phyloP scores from a whole-genome alignment of 2,888 invertebrate species.

The Aromia moschata region DNA sequence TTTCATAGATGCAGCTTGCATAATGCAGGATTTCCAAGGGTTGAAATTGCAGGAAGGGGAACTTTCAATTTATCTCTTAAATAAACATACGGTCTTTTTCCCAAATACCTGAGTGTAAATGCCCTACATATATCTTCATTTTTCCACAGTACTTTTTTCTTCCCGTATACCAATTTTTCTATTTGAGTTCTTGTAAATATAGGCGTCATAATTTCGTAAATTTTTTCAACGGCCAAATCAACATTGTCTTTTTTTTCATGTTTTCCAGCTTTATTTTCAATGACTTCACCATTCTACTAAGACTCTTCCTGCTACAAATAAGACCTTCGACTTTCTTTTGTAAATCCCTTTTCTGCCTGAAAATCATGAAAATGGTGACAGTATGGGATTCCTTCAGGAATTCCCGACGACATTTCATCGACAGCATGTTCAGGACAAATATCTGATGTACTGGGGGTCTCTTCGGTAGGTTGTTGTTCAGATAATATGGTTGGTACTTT shows the following conservation, averaged over 20 bases:
- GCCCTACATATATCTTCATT: slow-evolving; percentile 15
- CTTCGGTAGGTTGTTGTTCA: not conserved
- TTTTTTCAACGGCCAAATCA: not conserved
- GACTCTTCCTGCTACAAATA: not conserved
- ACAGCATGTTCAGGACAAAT: not conserved
- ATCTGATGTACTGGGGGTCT: not conserved
- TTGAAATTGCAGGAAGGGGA: slow-evolving; percentile 18
- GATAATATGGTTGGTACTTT: not conserved
- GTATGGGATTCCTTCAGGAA: not conserved
- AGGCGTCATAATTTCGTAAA: not conserved
- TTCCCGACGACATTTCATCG: not conserved
- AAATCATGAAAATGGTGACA: not conserved
- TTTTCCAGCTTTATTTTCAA: not conserved
- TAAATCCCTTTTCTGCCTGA: not conserved
- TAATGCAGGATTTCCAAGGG: slow-evolving; percentile 12
- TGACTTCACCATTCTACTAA: slow-evolving; percentile 4
- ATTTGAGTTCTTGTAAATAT: slow-evolving; percentile 9
- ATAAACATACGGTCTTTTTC: slow-evolving; percentile 24
- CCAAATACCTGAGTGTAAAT: slow-evolving; percentile 21
- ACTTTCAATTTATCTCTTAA: slow-evolving; percentile 14
- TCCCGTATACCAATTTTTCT: slow-evolving; percentile 1
- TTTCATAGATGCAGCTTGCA: slow-evolving; percentile 14
- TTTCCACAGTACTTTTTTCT: slow-evolving; percentile 22
- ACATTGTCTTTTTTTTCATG: not conserved
- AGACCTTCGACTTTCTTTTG: not conserved